phyloP scores from a whole-genome alignment of 1,140 invertebrate species.

The Tetragonula clypearis region DNA sequence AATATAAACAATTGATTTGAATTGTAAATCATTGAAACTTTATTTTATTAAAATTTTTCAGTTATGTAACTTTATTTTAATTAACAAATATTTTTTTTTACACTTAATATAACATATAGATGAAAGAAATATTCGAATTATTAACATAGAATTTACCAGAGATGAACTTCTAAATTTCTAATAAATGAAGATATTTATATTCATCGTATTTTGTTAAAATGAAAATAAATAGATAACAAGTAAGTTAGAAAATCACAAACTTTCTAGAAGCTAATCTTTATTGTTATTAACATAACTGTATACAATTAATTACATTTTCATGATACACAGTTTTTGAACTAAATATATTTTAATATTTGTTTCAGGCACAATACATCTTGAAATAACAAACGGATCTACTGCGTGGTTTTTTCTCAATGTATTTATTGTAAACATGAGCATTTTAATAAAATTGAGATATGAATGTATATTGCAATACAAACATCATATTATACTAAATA shows the following conservation, averaged over 20 bases:
- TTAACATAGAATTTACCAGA: too few relatives aligned
- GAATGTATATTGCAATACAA: constrained; percentile 18
- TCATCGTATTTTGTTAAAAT: neutral
- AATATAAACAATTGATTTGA: neutral
- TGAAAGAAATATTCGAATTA: too few relatives aligned
- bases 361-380: constrained; percentile 33
- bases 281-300: neutral
- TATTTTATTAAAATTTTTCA: neutral
- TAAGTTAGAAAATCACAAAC: neutral
- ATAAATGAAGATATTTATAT: neutral
- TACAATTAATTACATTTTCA: neutral
- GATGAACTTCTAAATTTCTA: neutral
- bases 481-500: constrained; percentile 18
- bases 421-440: constrained; percentile 51
- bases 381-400: constrained; percentile 28
- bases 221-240: neutral
- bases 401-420: constrained; percentile 30
- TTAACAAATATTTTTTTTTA: neutral
- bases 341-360: constrained; percentile 31
- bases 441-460: constrained; percentile 53
- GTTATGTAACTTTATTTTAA: neutral
- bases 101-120: too few relatives aligned
- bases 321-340: neutral
- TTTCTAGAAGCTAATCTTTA: neutral
- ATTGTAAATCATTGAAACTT: neutral